A percentile compares a stretch with the other conserved stretches of the same genome.
Conservation (phyloP, 2,797 vertebrate species). For the Bradypus variegatus region DNA sequence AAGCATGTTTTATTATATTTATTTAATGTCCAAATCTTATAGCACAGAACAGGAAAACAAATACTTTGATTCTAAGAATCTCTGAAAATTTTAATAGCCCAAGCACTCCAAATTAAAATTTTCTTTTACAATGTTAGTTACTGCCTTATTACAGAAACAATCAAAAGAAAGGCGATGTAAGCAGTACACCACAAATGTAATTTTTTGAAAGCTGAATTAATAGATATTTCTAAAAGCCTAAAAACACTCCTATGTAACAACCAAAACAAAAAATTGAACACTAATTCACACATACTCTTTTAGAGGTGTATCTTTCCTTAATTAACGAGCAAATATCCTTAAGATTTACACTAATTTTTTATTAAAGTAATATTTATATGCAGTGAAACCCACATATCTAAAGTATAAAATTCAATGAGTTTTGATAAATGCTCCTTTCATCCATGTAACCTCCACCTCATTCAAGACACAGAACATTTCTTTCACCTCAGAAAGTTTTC, state of each 20-base stretch:
- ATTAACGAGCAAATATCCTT: slow-evolving; percentile 18
- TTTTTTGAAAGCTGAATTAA: background rate
- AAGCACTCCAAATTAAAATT: slow-evolving; percentile 9
- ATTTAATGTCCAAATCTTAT: slow-evolving; percentile 21
- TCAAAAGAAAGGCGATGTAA: background rate
- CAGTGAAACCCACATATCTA: slow-evolving; percentile 4
- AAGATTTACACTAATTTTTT: background rate
- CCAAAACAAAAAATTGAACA: slow-evolving; percentile 36
- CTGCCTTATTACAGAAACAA: background rate
- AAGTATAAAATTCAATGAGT: background rate
- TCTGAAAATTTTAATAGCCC: slow-evolving; percentile 6
- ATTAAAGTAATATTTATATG: background rate
- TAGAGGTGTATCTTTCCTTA: background rate
- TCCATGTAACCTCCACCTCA: background rate
- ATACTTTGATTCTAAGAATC: slow-evolving; percentile 11
- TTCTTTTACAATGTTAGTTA: background rate
- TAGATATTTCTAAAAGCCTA: slow-evolving; percentile 30
- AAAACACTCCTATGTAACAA: slow-evolving; percentile 10
- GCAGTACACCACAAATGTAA: slow-evolving; percentile 8
- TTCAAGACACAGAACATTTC: slow-evolving; percentile 23
- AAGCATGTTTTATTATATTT: background rate
- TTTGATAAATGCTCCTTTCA: slow-evolving; percentile 9
- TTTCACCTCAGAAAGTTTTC: background rate
- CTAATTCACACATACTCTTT: background rate
- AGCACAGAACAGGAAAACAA: slow-evolving; percentile 42